Evolutionary conservation across 2,888 invertebrate species (phyloP).

Genomic region (Dione juno): DNA sequence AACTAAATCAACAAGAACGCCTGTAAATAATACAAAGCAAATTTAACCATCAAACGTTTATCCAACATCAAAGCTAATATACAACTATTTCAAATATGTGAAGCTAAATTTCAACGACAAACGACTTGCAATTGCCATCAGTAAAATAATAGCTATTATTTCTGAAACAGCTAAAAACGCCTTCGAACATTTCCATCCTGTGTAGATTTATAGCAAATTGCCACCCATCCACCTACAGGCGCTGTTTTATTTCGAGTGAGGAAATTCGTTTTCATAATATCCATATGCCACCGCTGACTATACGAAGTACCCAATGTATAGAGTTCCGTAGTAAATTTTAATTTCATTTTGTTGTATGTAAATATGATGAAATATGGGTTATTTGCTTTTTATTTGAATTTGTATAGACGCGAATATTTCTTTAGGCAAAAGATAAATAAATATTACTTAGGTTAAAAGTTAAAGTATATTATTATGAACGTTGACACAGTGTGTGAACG

Average conservation of each 20-base stretch:
- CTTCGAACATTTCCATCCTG: constrained; percentile 69
- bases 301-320: constrained; percentile 7
- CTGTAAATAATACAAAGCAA: constrained; percentile 4
- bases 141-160: constrained; percentile 38
- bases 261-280: constrained; percentile 60
- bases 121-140: constrained; percentile 31
- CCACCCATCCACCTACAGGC: constrained; percentile 69
- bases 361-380: background rate
- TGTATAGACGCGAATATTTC: too few species aligned
- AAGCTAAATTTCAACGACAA: constrained; percentile 33
- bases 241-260: constrained; percentile 69
- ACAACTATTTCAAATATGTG: constrained; percentile 36
- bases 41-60: background rate
- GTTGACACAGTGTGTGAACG: too few species aligned
- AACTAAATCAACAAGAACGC: too few species aligned
- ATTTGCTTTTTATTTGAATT: too few species aligned
- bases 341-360: background rate
- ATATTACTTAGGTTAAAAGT: too few species aligned
- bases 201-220: constrained; percentile 79
- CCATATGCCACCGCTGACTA: constrained; percentile 35
- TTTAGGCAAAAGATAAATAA: too few species aligned
- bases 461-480: too few species aligned
- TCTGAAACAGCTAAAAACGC: constrained; percentile 63
- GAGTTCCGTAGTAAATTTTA: constrained; percentile 12
- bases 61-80: constrained; percentile 22